phyloP scores from a whole-genome alignment of 2,888 invertebrate genomes.

The Archips crataeganus region DNA sequence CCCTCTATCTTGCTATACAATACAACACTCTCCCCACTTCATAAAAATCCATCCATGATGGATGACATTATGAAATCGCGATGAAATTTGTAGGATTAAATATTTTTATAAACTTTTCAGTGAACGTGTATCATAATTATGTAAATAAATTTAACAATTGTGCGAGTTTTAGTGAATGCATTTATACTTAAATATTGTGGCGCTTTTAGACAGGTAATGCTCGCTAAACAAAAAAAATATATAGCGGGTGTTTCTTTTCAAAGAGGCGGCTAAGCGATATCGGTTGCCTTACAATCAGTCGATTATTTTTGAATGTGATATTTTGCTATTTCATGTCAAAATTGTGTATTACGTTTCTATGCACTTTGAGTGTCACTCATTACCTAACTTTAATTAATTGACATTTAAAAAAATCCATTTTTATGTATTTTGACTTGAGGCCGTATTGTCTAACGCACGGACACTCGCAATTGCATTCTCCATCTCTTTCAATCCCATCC shows the following conservation, averaged over 20 bases:
- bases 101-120: conserved; percentile 42
- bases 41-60: no score
- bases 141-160: conserved; percentile 2
- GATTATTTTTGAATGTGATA: conserved; percentile 33
- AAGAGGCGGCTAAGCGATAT: neutral
- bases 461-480: no score
- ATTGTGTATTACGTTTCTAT: neutral
- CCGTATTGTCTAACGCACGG: no score
- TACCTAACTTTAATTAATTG: neutral
- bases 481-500: no score
- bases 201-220: neutral
- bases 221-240: conserved; percentile 1
- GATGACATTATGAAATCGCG: neutral
- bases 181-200: conserved; percentile 24
- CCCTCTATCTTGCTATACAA: no score
- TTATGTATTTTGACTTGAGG: no score
- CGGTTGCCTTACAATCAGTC: conserved; percentile 25
- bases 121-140: conserved; percentile 15
- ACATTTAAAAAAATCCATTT: no score
- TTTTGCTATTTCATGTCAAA: conserved; percentile 27
- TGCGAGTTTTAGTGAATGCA: conserved; percentile 20
- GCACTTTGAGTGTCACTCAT: neutral
- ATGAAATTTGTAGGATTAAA: conserved; percentile 20
- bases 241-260: neutral
- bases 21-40: no score